Conservation (phyloP, 2,113 vertebrate genomes). For the Mastomys coucha region DNA sequence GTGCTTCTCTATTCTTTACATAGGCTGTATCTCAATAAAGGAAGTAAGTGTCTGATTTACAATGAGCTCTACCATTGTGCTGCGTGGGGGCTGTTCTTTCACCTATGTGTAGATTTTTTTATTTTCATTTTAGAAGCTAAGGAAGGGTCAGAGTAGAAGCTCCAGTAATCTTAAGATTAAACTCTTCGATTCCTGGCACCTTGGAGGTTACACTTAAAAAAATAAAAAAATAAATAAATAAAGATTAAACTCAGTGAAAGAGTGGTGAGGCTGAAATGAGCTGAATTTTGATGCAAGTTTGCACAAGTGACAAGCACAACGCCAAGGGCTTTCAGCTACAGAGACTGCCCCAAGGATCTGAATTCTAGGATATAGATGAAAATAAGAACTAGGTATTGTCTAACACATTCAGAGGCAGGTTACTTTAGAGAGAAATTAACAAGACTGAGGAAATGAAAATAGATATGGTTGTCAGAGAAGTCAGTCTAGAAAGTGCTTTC, state of each 20-base stretch:
- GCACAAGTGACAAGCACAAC: background rate
- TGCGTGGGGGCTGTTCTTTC: background rate
- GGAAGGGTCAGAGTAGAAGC: slow-evolving; percentile 48
- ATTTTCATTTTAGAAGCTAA: slow-evolving; percentile 83
- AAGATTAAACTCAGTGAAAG: slow-evolving; percentile 48
- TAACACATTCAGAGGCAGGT: slow-evolving; percentile 73
- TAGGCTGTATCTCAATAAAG: slow-evolving; percentile 68
- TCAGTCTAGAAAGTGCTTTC: slow-evolving; percentile 55
- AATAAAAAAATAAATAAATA: too few relatives aligned
- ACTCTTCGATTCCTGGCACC: too few relatives aligned
- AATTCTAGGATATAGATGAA: slow-evolving; percentile 65
- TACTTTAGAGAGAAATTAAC: slow-evolving; percentile 79
- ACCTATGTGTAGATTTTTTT: slow-evolving; percentile 76
- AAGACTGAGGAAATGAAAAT: slow-evolving; percentile 70
- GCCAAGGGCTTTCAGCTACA: background rate
- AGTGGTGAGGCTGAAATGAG: slow-evolving; percentile 47
- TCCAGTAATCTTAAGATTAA: slow-evolving; percentile 66
- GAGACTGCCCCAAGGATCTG: background rate
- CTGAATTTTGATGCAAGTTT: background rate
- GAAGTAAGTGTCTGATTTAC: slow-evolving; percentile 42
- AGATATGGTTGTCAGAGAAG: slow-evolving; percentile 69
- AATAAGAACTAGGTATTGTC: slow-evolving; percentile 50
- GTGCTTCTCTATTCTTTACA: slow-evolving; percentile 10
- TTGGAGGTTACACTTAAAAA: too few relatives aligned
- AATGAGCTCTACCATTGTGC: slow-evolving; percentile 59